Evolutionary conservation across 2,797 vertebrate genomes (phyloP).

Genomic region (Chrysocyon brachyurus): DNA sequence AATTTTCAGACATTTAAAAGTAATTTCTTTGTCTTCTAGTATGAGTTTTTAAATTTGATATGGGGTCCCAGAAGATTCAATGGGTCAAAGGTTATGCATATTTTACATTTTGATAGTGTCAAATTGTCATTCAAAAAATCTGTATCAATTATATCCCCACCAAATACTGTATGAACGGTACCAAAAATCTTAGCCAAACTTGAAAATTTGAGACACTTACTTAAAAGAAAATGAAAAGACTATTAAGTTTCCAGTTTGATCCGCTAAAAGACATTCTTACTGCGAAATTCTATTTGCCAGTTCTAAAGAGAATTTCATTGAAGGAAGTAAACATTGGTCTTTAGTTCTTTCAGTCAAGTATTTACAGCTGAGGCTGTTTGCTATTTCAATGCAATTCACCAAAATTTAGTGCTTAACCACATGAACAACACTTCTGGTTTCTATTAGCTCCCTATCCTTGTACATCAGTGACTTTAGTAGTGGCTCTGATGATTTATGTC

Average conservation of each 20-base stretch:
- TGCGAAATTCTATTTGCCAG: conserved; percentile 56
- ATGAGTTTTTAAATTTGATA: conserved; percentile 30
- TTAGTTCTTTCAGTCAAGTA: conserved; percentile 84
- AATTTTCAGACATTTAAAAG: conserved; percentile 10
- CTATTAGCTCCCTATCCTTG: conserved; percentile 33
- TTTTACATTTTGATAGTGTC: conserved; percentile 33
- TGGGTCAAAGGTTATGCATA: neutral
- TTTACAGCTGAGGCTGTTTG: conserved; percentile 85
- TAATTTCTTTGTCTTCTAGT: neutral
- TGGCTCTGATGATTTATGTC: conserved; percentile 9
- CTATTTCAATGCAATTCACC: conserved; percentile 83
- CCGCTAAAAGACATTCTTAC: conserved; percentile 69
- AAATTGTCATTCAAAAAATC: conserved; percentile 16
- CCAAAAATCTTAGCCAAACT: conserved; percentile 7
- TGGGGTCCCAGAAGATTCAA: neutral
- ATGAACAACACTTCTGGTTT: conserved; percentile 21
- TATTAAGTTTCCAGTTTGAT: conserved; percentile 61
- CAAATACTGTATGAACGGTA: neutral
- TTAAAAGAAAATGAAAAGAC: conserved; percentile 44
- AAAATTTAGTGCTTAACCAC: conserved; percentile 66
- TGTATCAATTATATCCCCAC: neutral
- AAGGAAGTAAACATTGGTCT: conserved; percentile 78
- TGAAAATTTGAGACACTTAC: conserved; percentile 5
- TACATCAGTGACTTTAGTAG: conserved; percentile 40
- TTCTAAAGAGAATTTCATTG: conserved; percentile 74